phyloP scores from a whole-genome alignment of 2,797 vertebrate genomes.

The Acrossocheilus fasciatus region DNA sequence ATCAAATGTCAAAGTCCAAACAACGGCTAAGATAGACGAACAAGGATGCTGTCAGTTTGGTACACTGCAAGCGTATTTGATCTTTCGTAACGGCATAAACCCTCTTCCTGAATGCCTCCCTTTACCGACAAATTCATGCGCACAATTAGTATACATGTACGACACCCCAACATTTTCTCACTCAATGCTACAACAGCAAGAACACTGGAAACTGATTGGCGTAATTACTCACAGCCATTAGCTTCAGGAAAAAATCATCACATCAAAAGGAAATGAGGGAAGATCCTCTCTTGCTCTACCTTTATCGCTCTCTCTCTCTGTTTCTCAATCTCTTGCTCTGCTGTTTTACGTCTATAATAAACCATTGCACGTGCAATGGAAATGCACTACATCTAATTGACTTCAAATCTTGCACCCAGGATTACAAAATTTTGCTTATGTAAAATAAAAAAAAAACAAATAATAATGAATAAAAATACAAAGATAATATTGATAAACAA shows the following conservation, averaged over 20 bases:
- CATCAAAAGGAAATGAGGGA: constrained; percentile 36
- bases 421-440: neutral
- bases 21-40: neutral
- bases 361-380: neutral
- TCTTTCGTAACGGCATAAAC: neutral
- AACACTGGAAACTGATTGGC: constrained; percentile 66
- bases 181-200: constrained; percentile 1
- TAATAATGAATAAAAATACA: neutral
- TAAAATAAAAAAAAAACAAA: neutral
- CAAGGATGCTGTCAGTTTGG: neutral
- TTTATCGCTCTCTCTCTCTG: neutral
- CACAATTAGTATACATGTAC: constrained; percentile 23
- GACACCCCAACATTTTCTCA: neutral
- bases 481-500: neutral
- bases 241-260: constrained; percentile 63
- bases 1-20: neutral
- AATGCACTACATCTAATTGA: neutral
- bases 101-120: neutral
- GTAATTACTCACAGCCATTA: constrained; percentile 83
- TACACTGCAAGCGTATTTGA: neutral
- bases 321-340: neutral
- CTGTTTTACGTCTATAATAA: constrained; percentile 26
- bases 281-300: constrained; percentile 1
- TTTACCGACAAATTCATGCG: neutral
- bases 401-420: neutral